phyloP scores from a whole-genome alignment of 2,797 vertebrate genomes.

The Gymnoscopelus braueri region DNA sequence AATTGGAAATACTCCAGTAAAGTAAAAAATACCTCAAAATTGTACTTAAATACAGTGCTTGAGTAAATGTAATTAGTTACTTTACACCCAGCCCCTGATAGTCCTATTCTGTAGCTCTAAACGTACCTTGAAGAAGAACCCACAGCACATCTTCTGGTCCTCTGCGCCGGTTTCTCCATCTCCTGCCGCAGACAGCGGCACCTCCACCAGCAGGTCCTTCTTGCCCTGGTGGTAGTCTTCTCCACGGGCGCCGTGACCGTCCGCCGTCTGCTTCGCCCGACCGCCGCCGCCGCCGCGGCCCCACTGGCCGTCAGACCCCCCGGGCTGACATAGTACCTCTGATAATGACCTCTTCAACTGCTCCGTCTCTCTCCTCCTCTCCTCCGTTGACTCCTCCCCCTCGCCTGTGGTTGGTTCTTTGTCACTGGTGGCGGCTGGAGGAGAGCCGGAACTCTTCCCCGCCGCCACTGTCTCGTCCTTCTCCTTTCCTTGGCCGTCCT shows the following conservation, averaged over 20 bases:
- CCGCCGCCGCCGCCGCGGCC: constrained; percentile 66
- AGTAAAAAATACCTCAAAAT: too few species aligned
- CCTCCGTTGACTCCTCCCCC: constrained; percentile 51
- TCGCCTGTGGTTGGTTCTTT: constrained; percentile 58
- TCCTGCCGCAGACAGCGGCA: constrained; percentile 84
- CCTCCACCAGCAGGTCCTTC: constrained; percentile 89
- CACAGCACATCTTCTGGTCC: constrained; percentile 97
- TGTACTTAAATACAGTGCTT: too few species aligned
- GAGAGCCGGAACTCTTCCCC: constrained; percentile 39
- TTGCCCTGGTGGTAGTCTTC: constrained; percentile 53
- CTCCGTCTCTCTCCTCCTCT: constrained; percentile 59
- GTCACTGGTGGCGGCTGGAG: constrained; percentile 17
- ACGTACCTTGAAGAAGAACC: constrained; percentile 97
- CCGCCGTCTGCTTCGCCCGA: constrained; percentile 52
- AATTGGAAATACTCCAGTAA: too few species aligned
- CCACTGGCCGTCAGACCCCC: constrained; percentile 78
- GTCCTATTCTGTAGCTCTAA: neutral
- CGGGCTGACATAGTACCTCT: constrained; percentile 84
- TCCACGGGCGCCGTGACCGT: neutral
- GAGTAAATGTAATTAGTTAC: too few species aligned
- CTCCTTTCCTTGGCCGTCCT: constrained; percentile 45
- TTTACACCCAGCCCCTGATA: neutral
- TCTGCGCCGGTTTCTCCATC: constrained; percentile 85
- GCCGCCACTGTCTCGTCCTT: constrained; percentile 40
- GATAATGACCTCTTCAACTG: constrained; percentile 68